Evolutionary conservation across 2,797 vertebrate genomes (phyloP).

Genomic region (Gymnocypris eckloni): DNA sequence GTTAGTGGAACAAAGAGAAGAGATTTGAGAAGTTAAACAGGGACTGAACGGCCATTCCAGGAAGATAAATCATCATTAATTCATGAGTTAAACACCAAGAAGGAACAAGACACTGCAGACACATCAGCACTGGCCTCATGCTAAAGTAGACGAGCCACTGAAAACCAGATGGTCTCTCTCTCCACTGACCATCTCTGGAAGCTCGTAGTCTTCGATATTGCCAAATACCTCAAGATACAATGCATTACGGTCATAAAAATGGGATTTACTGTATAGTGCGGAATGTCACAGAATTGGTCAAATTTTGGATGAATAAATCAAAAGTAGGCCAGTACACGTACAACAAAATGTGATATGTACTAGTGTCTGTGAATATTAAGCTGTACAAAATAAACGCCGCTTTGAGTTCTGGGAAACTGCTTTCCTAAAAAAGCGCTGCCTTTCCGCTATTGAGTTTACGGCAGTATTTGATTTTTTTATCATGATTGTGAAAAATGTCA

Average conservation of each 20-base stretch:
- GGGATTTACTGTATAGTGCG: no score
- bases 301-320: no score
- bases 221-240: not conserved
- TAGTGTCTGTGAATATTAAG: no score
- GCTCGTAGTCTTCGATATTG: not conserved
- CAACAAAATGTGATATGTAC: no score
- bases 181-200: not conserved
- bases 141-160: not conserved
- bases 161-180: not conserved
- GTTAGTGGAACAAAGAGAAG: constrained; percentile 41
- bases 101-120: not conserved
- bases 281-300: no score
- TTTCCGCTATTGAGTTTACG: no score
- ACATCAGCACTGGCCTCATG: not conserved
- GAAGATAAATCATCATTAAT: constrained; percentile 34
- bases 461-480: no score
- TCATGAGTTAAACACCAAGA: constrained; percentile 19
- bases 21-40: constrained; percentile 23
- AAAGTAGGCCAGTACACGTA: no score
- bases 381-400: no score
- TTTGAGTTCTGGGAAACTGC: no score
- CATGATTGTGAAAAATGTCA: no score
- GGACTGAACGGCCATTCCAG: not conserved
- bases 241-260: not conserved
- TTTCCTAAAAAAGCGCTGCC: no score